Percentiles rank a stretch among this genome's conserved stretches.
Evolutionary conservation across 2,797 vertebrate genomes (phyloP).

Genomic region (Rachycentron canadum): DNA sequence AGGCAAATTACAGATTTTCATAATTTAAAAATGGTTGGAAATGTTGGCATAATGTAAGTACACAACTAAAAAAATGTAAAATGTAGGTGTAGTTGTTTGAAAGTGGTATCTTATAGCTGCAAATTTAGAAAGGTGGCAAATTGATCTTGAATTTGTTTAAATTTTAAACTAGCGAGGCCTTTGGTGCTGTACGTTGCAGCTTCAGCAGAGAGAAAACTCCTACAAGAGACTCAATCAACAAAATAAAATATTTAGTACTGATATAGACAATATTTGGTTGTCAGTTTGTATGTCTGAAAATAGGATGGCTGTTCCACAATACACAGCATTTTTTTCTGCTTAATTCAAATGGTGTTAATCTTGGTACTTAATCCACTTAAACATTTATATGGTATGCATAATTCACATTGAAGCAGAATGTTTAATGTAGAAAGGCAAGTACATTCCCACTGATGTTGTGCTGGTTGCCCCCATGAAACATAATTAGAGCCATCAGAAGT

Average conservation of each 20-base stretch:
- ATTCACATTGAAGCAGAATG: conserved; percentile 50
- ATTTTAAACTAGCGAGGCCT: background rate
- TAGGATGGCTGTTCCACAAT: conserved; percentile 12
- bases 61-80: too few relatives aligned
- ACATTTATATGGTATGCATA: conserved; percentile 56
- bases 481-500: conserved; percentile 57
- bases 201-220: background rate
- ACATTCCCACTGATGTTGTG: conserved; percentile 35
- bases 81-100: too few relatives aligned
- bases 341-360: conserved; percentile 58
- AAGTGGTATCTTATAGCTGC: too few relatives aligned
- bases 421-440: conserved; percentile 42
- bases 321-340: conserved; percentile 1
- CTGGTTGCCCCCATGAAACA: conserved; percentile 49
- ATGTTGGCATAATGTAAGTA: too few relatives aligned
- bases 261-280: background rate
- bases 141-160: too few relatives aligned
- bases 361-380: conserved; percentile 52
- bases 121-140: background rate
- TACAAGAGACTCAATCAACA: conserved; percentile 2
- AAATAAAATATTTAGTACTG: conserved; percentile 19
- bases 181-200: background rate
- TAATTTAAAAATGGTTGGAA: too few relatives aligned
- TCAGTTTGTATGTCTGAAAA: conserved; percentile 12
- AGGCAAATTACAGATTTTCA: too few relatives aligned